Percentiles rank a stretch among this genome's conserved stretches.
Evolutionary conservation across 2,888 invertebrate species (phyloP).

Genomic region (Melieria crassipennis): DNA sequence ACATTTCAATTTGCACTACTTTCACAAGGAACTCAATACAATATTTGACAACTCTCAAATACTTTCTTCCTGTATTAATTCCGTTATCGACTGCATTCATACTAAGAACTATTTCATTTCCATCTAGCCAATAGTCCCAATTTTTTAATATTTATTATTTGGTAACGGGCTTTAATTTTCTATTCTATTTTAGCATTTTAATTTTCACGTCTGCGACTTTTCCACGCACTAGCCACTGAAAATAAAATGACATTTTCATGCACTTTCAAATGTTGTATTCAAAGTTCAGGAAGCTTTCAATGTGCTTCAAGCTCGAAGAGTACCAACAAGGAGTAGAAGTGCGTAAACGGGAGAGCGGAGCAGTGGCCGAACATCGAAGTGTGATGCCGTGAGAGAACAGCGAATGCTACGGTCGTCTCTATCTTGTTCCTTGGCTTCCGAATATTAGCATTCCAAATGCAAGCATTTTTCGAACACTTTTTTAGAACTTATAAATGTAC

Average conservation of each 20-base stretch:
- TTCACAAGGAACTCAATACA: too few relatives aligned
- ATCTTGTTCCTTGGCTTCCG: not conserved
- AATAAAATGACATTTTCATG: constrained; percentile 35
- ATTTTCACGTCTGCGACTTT: constrained; percentile 48
- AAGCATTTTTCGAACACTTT: too few relatives aligned
- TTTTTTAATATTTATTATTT: too few relatives aligned
- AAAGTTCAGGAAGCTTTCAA: constrained; percentile 34
- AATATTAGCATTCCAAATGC: too few relatives aligned
- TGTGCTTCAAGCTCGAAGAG: not conserved
- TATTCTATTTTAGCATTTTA: constrained; percentile 26
- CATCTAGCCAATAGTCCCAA: not conserved
- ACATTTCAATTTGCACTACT: too few relatives aligned
- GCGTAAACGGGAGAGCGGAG: constrained; percentile 9
- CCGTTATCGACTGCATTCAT: too few relatives aligned
- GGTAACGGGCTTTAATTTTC: constrained; percentile 1
- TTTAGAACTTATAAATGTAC: too few relatives aligned
- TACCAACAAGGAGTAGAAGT: constrained; percentile 9
- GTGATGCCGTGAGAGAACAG: not conserved
- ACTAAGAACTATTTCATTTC: not conserved
- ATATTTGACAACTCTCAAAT: too few relatives aligned
- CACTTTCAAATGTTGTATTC: constrained; percentile 39
- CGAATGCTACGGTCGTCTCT: not conserved
- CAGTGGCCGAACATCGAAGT: not conserved
- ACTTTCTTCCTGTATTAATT: not conserved
- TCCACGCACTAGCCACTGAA: constrained; percentile 30